These are phyloP conservation scores for Chrysomallon squamiferum DNA, from an alignment of 1,140 invertebrate genomes.

Conservation along the genomic window DNA sequence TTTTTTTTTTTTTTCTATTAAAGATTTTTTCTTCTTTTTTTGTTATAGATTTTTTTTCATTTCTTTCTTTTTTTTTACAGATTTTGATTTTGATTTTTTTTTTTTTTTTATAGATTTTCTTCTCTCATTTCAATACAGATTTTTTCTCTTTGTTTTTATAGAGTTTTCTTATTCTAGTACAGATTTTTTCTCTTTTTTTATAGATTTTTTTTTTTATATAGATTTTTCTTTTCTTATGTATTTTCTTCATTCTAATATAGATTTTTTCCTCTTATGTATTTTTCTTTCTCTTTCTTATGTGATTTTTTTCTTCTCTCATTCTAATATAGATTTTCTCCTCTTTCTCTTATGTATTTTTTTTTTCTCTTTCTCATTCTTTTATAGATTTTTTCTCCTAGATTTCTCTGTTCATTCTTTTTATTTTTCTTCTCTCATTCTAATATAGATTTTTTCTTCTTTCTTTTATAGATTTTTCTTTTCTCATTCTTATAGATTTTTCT, in stretches of 20 bases:
- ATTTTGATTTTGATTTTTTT: background rate
- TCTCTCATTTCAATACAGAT: background rate
- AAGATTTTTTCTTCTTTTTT: too few species aligned
- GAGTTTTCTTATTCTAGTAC: too few species aligned
- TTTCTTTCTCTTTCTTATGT: constrained; percentile 8
- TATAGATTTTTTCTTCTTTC: background rate
- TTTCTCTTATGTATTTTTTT: background rate
- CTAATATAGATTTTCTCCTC: background rate
- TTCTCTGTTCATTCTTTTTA: background rate
- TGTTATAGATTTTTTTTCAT: too few species aligned
- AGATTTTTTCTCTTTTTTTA: constrained; percentile 3
- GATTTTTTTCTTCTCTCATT: background rate
- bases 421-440: background rate
- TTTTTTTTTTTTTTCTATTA: too few species aligned
- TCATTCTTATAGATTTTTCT: background rate
- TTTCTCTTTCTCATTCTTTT: background rate
- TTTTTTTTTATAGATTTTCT: background rate
- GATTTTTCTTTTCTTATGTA: background rate
- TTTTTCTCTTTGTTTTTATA: background rate
- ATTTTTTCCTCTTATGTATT: background rate
- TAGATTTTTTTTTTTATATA: background rate
- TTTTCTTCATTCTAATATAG: background rate
- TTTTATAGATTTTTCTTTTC: constrained; percentile 6
- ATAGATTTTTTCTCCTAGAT: background rate
- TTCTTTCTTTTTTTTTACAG: background rate